Evolutionary conservation across 2,797 vertebrate species (phyloP), one percentile per base, ranked within the genome.

Genomic region (Tolypeutes matacus): DNA sequence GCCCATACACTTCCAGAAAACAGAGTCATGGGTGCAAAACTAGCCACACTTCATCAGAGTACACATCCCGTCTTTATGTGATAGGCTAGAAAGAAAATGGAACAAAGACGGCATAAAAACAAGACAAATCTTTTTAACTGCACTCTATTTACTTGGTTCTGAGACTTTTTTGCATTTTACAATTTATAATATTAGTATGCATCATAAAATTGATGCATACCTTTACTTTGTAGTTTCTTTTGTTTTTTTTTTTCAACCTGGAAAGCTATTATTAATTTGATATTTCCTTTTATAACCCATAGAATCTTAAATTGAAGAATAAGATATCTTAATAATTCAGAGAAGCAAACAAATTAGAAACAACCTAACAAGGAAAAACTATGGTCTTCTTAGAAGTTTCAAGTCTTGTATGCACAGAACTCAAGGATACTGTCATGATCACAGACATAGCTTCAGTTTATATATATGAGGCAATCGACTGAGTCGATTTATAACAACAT

Each of bases 131-230:
- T 64, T 53, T 67, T 31, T 17, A 65, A 76, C 86, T 84, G 67
- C 67, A 31, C 3, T 72, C 12, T 21, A 20, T 39, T 2, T 76
- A 15, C 7, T 67, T 91, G 46, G n/a, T 51, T 81, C 29, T 51
- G 91, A 86, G 70, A 58, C 15, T 75, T 80, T 89, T 77, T 86
- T 62, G 83, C 15, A 27, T 90, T 90, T 87, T 81, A 69, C 83
- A 25, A 73, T 75, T 88, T 69, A 49, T 89, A 91, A 62, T 8
- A 75, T 73, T 93, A 34, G 34, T 11, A 31, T 75, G 10, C 13
- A 46, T 15, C n/a, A 80, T 53, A 90, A 97, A 70, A 89, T 72
- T 23, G 25, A 83, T 76, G 3, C 89, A 25, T 62, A 36, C 10
- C 56, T 94, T 91, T 87, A 49, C 31, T 80, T 86, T 85, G 23